Base-by-base conservation (phyloP, 92 coral and sea anemone species). In the Porites evermanni region DNA sequence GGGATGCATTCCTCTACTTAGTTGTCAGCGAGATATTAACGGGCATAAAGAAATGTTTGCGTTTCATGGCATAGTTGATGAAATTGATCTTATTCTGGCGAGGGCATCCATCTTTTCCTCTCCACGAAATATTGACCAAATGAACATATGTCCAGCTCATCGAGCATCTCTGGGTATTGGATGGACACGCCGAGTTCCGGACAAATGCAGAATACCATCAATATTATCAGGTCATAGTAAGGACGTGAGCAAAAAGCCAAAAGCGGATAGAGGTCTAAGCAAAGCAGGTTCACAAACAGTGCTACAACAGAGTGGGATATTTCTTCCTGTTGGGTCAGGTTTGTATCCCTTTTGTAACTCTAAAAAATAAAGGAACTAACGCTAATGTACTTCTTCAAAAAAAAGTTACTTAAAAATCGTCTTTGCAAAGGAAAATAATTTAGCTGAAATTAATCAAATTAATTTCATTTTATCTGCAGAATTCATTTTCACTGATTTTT, bases 161-260 rank as follows among this genome's bases (percentile, higher is more conserved):
- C 74, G 91, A 53, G 81, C 77, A 71, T 70, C 50, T 3, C 94
- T 91, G 56, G 94, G 91, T 67, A 24, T 91, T 29, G 94, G 94
- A 47, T 91, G 94, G 91, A 79, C 29, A 23, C 89, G 82, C 79
- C 84, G 89, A 70, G 74, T 91, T 3, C 94, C 91, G 66, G 68
- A 75, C 80, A 75, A 75, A 8, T 75, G 80, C 56, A 75, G 19
- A 75, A 18, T 53, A 3, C 66, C 67, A 38, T 38, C 47, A 38
- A 38, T 38, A 38, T 38, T 38, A 38, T 38, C 47, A 1, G 47
- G 47, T 38, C 66, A 53, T 75, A 75, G 80, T 16, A 32, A 21
- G 80, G 80, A 53, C 19, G 11, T 75, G 13, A 59, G 66, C 67
- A 54, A 75, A 75, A 53, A 51, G 80, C 87, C 87, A 23, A 82